Conservation (phyloP, 2,888 invertebrate species). For the Agrilus biguttatus region DNA sequence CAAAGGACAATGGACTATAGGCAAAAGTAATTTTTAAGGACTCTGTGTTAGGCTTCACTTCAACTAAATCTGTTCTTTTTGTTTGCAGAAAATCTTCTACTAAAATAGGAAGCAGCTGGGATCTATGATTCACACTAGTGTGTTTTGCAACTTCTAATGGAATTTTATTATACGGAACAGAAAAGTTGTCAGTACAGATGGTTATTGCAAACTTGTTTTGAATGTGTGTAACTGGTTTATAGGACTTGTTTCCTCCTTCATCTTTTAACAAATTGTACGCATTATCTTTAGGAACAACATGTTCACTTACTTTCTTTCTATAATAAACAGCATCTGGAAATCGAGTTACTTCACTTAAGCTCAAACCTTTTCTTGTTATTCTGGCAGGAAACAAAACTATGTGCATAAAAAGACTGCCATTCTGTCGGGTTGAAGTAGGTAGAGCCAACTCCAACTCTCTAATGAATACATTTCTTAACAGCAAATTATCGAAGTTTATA, state of each 20-base stretch:
- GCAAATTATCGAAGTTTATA: slow-evolving; percentile 1
- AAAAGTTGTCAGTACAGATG: slow-evolving; percentile 54
- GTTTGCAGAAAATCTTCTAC: slow-evolving; percentile 73
- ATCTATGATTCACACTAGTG: slow-evolving; percentile 42
- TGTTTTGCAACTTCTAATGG: slow-evolving; percentile 22
- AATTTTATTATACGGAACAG: slow-evolving; percentile 22
- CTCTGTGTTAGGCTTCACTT: slow-evolving; percentile 43
- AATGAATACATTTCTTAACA: slow-evolving; percentile 15
- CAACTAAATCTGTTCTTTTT: slow-evolving; percentile 58
- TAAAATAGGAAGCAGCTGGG: slow-evolving; percentile 68
- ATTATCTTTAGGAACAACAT: slow-evolving; percentile 58
- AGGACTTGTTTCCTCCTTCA: slow-evolving; percentile 16
- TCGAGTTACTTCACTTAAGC: slow-evolving; percentile 42
- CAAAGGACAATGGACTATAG: slow-evolving; percentile 64
- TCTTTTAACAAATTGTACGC: slow-evolving; percentile 56
- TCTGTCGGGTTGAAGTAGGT: slow-evolving; percentile 59
- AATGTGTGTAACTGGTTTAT: slow-evolving; percentile 60
- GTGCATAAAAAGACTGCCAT: slow-evolving; percentile 75
- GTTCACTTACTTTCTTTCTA: slow-evolving; percentile 55
- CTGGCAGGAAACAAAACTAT: slow-evolving; percentile 50
- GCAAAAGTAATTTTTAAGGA: slow-evolving; percentile 52
- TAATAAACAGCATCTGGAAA: slow-evolving; percentile 47
- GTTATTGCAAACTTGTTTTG: slow-evolving; percentile 55
- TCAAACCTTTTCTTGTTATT: slow-evolving; percentile 33
- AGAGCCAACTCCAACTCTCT: slow-evolving; percentile 56